Percentiles rank a stretch among this genome's conserved stretches.
Conservation (phyloP, 2,888 invertebrate genomes). For the Cryptophagus acutangulus region DNA sequence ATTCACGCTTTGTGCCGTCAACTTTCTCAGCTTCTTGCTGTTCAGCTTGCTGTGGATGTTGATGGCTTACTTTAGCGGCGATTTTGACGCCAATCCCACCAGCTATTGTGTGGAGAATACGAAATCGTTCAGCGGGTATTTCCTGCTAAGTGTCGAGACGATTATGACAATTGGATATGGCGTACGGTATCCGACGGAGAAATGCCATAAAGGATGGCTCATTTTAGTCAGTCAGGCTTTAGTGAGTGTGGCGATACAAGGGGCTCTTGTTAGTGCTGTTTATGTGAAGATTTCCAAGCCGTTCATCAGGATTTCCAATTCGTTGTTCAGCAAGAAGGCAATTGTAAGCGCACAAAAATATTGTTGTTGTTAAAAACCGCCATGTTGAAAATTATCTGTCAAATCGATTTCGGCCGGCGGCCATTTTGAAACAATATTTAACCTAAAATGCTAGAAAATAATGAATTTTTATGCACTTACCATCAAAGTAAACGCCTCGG, state of each 20-base stretch:
- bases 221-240: constrained; percentile 36
- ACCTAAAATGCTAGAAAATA: too few relatives aligned
- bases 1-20: constrained; percentile 41
- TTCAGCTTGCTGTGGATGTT: constrained; percentile 34
- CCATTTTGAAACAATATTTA: too few relatives aligned
- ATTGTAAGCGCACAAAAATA: constrained; percentile 54
- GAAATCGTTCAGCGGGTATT: constrained; percentile 36
- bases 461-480: too few relatives aligned
- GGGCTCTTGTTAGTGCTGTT: constrained; percentile 49
- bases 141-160: constrained; percentile 40
- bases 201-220: constrained; percentile 36
- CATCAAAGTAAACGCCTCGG: too few relatives aligned
- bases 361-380: too few relatives aligned
- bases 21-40: constrained; percentile 31
- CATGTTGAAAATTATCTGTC: too few relatives aligned
- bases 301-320: constrained; percentile 38
- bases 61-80: constrained; percentile 31
- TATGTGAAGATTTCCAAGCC: constrained; percentile 68
- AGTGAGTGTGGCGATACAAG: constrained; percentile 37
- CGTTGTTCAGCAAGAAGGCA: constrained; percentile 67
- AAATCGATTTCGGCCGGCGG: too few relatives aligned
- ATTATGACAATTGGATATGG: constrained; percentile 41
- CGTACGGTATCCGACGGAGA: constrained; percentile 37
- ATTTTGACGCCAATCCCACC: constrained; percentile 26
- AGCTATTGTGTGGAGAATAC: constrained; percentile 34